phyloP scores from a whole-genome alignment of 2,888 invertebrate genomes.

The Eupsilia transversa region DNA sequence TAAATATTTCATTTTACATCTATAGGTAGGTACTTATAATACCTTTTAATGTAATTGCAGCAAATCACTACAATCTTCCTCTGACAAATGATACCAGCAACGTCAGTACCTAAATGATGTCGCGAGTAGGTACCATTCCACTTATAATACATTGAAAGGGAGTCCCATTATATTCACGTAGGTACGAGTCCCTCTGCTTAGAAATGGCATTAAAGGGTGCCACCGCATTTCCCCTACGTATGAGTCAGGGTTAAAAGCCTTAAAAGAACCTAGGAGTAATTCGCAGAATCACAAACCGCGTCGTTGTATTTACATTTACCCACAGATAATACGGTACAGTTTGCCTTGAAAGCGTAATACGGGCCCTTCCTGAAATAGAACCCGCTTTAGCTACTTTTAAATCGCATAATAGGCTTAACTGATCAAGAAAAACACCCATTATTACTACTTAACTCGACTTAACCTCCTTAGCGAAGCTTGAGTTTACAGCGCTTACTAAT shows the following conservation, averaged over 20 bases:
- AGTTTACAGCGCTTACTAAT: conserved; percentile 56
- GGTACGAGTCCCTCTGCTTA: conserved; percentile 50
- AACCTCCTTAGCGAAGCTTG: conserved; percentile 59
- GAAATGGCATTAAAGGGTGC: conserved; percentile 60
- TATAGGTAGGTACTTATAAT: too few species aligned
- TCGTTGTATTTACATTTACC: conserved; percentile 1
- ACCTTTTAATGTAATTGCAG: neutral
- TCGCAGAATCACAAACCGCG: conserved; percentile 27
- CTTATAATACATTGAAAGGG: conserved; percentile 54
- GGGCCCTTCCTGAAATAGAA: neutral
- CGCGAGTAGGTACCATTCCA: conserved; percentile 44
- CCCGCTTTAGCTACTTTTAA: conserved; percentile 13
- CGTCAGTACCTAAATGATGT: conserved; percentile 29
- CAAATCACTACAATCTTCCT: neutral
- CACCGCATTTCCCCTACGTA: conserved; percentile 63
- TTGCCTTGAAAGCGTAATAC: neutral
- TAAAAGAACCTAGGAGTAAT: conserved; percentile 46
- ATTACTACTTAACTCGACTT: conserved; percentile 45
- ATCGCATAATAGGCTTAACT: conserved; percentile 40
- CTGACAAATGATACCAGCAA: conserved; percentile 15
- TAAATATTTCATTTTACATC: neutral
- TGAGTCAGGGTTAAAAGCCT: conserved; percentile 71
- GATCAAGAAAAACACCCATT: conserved; percentile 42
- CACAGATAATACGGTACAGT: neutral
- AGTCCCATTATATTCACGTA: conserved; percentile 42